Evolutionary conservation across 2,888 invertebrate species (phyloP).

Genomic region (Neocrepidodera transversa): DNA sequence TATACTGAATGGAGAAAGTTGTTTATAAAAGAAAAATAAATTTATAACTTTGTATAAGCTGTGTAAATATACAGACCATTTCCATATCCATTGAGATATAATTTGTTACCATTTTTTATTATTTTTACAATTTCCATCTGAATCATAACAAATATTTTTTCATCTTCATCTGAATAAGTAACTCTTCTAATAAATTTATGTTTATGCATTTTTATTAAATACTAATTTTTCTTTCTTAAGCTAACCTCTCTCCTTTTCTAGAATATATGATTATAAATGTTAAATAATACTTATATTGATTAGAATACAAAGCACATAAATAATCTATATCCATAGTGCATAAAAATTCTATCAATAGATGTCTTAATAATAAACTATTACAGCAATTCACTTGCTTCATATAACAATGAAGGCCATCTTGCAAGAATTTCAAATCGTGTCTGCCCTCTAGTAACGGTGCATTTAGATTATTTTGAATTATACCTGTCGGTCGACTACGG

Average conservation of each 20-base stretch:
- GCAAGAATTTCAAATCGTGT: slow-evolving; percentile 17
- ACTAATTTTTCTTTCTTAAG: too few relatives aligned
- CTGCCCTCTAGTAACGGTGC: slow-evolving; percentile 9
- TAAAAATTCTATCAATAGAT: slow-evolving; percentile 9
- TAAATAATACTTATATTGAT: not conserved
- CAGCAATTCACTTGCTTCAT: slow-evolving; percentile 21
- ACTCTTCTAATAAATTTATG: too few relatives aligned
- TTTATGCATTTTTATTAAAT: too few relatives aligned
- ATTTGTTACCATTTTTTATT: too few relatives aligned
- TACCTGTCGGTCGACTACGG: not conserved
- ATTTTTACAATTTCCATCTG: too few relatives aligned
- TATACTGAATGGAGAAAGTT: not conserved
- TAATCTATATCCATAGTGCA: slow-evolving; percentile 4
- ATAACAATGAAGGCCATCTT: slow-evolving; percentile 13
- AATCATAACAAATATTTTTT: too few relatives aligned
- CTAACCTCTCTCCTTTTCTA: too few relatives aligned
- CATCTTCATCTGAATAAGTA: too few relatives aligned
- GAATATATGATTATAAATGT: not conserved
- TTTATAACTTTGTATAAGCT: too few relatives aligned
- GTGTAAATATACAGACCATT: too few relatives aligned
- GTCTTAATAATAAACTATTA: slow-evolving; percentile 20
- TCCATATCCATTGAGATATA: too few relatives aligned
- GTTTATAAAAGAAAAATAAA: not conserved
- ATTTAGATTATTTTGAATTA: slow-evolving; percentile 5
- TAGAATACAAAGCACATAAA: slow-evolving; percentile 8